Evolutionary conservation across 2,888 invertebrate genomes (phyloP).

Genomic region (Suillia variegata): DNA sequence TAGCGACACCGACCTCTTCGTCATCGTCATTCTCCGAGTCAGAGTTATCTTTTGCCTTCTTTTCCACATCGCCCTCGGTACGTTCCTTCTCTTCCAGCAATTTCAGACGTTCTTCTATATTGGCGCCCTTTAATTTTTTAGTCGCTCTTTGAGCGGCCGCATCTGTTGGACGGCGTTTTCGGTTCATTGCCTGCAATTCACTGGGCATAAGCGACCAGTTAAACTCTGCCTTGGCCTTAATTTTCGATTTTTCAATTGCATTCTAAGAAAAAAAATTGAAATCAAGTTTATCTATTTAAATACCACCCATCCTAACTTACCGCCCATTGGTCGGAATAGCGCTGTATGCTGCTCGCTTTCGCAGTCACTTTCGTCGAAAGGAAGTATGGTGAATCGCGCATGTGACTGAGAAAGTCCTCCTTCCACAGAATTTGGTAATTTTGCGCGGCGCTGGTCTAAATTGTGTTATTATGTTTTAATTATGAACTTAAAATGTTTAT

Average conservation of each 20-base stretch:
- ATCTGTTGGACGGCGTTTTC: conserved; percentile 42
- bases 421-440: conserved; percentile 75
- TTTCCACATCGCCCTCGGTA: conserved; percentile 63
- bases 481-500: too few relatives aligned
- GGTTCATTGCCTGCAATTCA: conserved; percentile 62
- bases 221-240: conserved; percentile 50
- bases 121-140: conserved; percentile 41
- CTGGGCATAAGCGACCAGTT: conserved; percentile 69
- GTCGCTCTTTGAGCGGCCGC: conserved; percentile 24
- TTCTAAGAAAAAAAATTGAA: conserved; percentile 39
- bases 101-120: conserved; percentile 64
- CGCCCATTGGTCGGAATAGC: conserved; percentile 43
- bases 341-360: conserved; percentile 28
- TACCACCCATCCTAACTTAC: conserved; percentile 28
- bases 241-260: conserved; percentile 45
- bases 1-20: conserved; percentile 19
- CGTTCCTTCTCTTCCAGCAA: conserved; percentile 72
- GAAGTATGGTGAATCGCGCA: conserved; percentile 69
- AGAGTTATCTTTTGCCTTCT: conserved; percentile 67
- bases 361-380: conserved; percentile 35
- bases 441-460: conserved; percentile 64
- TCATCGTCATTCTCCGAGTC: conserved; percentile 63
- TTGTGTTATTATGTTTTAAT: too few relatives aligned
- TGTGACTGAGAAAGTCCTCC: conserved; percentile 73
- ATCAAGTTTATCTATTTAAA: too few relatives aligned